phyloP scores from a whole-genome alignment of 2,113 vertebrate species.

The Macquaria ambigua region DNA sequence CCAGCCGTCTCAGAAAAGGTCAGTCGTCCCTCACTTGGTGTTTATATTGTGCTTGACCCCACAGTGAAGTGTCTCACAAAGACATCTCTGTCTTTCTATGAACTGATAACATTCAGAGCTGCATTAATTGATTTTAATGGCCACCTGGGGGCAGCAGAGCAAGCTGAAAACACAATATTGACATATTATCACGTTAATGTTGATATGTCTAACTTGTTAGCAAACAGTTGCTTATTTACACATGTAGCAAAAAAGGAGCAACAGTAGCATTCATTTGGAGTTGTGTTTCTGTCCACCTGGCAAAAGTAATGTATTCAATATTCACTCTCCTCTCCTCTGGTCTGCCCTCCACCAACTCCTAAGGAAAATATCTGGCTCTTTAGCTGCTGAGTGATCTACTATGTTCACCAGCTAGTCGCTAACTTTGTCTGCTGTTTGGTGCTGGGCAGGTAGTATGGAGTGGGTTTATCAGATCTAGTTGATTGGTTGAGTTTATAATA shows the following conservation, averaged over 20 bases:
- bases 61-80: conserved; percentile 25
- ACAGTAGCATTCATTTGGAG: too few relatives aligned
- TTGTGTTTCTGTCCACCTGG: background rate
- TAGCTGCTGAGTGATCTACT: too few relatives aligned
- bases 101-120: background rate
- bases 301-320: background rate
- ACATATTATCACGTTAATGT: background rate
- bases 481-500: background rate
- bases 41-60: conserved; percentile 32
- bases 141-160: conserved; percentile 2
- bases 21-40: conserved; percentile 68
- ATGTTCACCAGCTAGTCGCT: too few relatives aligned
- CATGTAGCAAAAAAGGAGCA: too few relatives aligned
- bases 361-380: too few relatives aligned
- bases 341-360: too few relatives aligned
- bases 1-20: conserved; percentile 98
- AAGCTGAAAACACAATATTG: background rate
- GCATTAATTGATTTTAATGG: conserved; percentile 2
- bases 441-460: too few relatives aligned
- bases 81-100: background rate
- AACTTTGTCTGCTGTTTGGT: background rate
- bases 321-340: too few relatives aligned
- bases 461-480: background rate
- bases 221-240: background rate
- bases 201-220: background rate